A percentile compares a stretch with the other conserved stretches of the same genome.
Evolutionary conservation across 2,888 invertebrate genomes (phyloP).

Genomic region (Machimus rusticus): DNA sequence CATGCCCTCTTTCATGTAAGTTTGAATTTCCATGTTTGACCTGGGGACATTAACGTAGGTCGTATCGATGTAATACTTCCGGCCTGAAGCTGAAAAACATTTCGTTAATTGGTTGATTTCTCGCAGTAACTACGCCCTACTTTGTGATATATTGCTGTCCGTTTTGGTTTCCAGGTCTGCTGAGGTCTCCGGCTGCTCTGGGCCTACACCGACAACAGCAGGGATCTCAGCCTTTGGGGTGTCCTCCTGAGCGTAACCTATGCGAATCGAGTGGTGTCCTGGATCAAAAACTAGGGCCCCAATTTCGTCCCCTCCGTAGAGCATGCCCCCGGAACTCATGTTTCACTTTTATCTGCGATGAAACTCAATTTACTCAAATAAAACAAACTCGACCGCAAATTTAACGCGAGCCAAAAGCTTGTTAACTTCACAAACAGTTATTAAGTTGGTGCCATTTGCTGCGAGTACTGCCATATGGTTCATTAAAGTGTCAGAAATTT

Average conservation of each 20-base stretch:
- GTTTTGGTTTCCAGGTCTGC: conserved; percentile 79
- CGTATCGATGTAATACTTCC: conserved; percentile 90
- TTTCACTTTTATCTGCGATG: neutral
- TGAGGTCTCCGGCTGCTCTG: conserved; percentile 69
- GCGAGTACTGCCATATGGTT: neutral
- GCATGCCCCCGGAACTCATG: conserved; percentile 70
- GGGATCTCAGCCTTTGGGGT: conserved; percentile 99
- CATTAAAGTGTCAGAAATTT: neutral
- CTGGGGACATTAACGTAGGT: conserved; percentile 91
- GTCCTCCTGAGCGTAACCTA: conserved; percentile 92
- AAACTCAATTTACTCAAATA: neutral
- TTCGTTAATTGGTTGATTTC: neutral
- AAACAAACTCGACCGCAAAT: neutral
- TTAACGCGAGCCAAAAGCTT: neutral
- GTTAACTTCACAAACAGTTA: neutral
- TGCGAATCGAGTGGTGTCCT: conserved; percentile 85
- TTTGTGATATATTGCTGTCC: conserved; percentile 73
- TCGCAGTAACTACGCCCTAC: neutral
- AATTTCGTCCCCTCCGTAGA: conserved; percentile 97
- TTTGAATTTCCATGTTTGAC: conserved; percentile 85
- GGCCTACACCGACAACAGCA: conserved; percentile 86
- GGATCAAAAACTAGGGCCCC: conserved; percentile 98
- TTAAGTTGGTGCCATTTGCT: neutral
- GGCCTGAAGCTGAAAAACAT: conserved; percentile 47
- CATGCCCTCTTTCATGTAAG: conserved; percentile 98